Base-by-base conservation (phyloP, 2,888 invertebrate genomes). In the Scrobipalpa costella region DNA sequence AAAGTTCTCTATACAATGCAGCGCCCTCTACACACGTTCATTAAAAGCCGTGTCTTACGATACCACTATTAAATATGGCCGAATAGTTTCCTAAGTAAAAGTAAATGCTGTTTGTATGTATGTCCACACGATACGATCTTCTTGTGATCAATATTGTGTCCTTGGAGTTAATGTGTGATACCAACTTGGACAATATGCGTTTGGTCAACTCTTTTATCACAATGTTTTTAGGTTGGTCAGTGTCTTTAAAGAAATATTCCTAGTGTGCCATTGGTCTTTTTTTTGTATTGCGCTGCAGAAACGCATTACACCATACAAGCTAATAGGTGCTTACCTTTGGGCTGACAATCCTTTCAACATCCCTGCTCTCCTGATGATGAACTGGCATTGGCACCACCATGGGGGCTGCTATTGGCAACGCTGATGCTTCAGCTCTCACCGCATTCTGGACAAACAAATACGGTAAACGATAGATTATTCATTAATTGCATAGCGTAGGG, bases 261-360 rank as follows among this genome's bases (percentile, higher is more conserved):
- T 27, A 3, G 27, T 27, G n/a, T n/a, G n/a, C n/a, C n/a, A n/a
- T n/a, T n/a, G n/a, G n/a, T n/a, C n/a, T n/a, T n/a, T n/a, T n/a
- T n/a, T n/a, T n/a, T n/a, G n/a, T n/a, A n/a, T n/a, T n/a, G n/a
- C n/a, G n/a, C n/a, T n/a, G n/a, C n/a, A n/a, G n/a, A n/a, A n/a
- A n/a, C n/a, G n/a, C n/a, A n/a, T n/a, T n/a, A n/a, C n/a, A n/a
- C n/a, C n/a, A n/a, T n/a, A n/a, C n/a, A n/a, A n/a, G n/a, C n/a
- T n/a, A n/a, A n/a, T n/a, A n/a, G n/a, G n/a, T n/a, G n/a, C n/a
- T n/a, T 58, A 88, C 90, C 85, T 84, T 83, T 1, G 86, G 85
- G 66, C 75, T 80, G 19, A 69, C 69, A 19, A 82, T 66, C 64
- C 79, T 80, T 8, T 79, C 80, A 2, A 71, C 70, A 3, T 72